These are phyloP conservation scores for Drosophila algonquin DNA, from an alignment of 2,888 invertebrate species.

Conservation along the genomic window DNA sequence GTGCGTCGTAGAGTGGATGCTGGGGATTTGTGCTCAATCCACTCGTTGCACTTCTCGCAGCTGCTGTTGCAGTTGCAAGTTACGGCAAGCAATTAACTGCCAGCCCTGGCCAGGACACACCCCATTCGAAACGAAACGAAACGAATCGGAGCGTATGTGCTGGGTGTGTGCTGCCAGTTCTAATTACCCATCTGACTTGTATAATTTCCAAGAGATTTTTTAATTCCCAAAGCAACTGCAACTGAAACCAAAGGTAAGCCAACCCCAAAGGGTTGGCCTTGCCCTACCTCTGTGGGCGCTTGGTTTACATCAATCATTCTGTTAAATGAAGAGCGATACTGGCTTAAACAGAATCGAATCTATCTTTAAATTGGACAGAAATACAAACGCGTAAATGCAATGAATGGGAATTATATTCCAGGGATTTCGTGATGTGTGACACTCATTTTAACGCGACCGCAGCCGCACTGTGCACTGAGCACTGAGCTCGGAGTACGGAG, in stretches of 20 bases:
- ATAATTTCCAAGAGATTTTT: slow-evolving; percentile 51
- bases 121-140: background rate
- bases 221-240: slow-evolving; percentile 42
- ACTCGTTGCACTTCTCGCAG: slow-evolving; percentile 34
- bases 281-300: background rate
- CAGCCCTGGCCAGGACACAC: slow-evolving; percentile 27
- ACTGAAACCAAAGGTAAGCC: slow-evolving; percentile 24
- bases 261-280: slow-evolving; percentile 3
- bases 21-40: slow-evolving; percentile 45
- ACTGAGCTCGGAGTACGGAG: slow-evolving; percentile 1
- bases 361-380: slow-evolving; percentile 1
- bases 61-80: slow-evolving; percentile 34
- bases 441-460: slow-evolving; percentile 28
- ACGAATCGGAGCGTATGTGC: background rate
- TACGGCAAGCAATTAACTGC: slow-evolving; percentile 63
- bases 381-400: background rate
- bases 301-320: background rate
- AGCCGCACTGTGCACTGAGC: slow-evolving; percentile 28
- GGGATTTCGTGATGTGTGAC: background rate
- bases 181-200: slow-evolving; percentile 62
- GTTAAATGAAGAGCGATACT: slow-evolving; percentile 29
- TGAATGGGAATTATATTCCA: slow-evolving; percentile 5
- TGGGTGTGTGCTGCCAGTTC: slow-evolving; percentile 46
- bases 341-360: slow-evolving; percentile 14
- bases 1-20: background rate